Percentiles rank a stretch among this genome's conserved stretches.
These are phyloP conservation scores for Caenorhabditis angaria DNA, from an alignment of 2,888 invertebrate species.

Conservation along the genomic window DNA sequence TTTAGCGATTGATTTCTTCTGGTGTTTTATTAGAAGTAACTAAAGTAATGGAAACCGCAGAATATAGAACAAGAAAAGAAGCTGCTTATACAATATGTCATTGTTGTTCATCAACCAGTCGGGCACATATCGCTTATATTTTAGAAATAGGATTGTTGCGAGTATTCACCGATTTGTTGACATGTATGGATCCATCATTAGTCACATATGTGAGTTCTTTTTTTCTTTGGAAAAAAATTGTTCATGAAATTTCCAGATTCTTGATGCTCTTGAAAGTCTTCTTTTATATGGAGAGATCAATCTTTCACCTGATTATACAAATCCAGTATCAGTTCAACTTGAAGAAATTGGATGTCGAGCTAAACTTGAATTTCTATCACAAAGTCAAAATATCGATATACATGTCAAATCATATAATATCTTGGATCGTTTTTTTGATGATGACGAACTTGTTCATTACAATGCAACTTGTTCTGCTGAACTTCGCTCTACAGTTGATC, in stretches of 20 bases:
- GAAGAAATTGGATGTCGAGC: slow-evolving; percentile 30
- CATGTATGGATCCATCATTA: slow-evolving; percentile 34
- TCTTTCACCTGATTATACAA: slow-evolving; percentile 12
- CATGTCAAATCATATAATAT: slow-evolving; percentile 26
- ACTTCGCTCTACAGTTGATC: slow-evolving; percentile 3
- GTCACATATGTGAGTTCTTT: slow-evolving; percentile 10
- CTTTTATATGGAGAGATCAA: slow-evolving; percentile 22
- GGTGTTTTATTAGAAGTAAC: slow-evolving; percentile 26
- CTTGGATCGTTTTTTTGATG: slow-evolving; percentile 29
- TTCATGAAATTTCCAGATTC: slow-evolving; percentile 20
- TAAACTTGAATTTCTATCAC: slow-evolving; percentile 31
- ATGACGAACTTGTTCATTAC: slow-evolving; percentile 14
- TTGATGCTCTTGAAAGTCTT: slow-evolving; percentile 25
- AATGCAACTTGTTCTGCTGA: slow-evolving; percentile 9
- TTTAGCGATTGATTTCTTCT: slow-evolving; percentile 21
- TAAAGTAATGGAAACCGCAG: slow-evolving; percentile 27
- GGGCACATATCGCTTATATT: slow-evolving; percentile 18
- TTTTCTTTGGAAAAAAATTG: neutral
- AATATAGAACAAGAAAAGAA: slow-evolving; percentile 30
- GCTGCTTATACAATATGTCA: slow-evolving; percentile 33
- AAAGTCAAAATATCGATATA: slow-evolving; percentile 29
- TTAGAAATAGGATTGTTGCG: slow-evolving; percentile 26
- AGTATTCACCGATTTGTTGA: slow-evolving; percentile 29
- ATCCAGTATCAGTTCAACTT: slow-evolving; percentile 26
- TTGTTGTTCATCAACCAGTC: slow-evolving; percentile 24